These are phyloP conservation scores for Euzetes globulus DNA, from an alignment of 2,888 invertebrate species.

Conservation along the genomic window DNA sequence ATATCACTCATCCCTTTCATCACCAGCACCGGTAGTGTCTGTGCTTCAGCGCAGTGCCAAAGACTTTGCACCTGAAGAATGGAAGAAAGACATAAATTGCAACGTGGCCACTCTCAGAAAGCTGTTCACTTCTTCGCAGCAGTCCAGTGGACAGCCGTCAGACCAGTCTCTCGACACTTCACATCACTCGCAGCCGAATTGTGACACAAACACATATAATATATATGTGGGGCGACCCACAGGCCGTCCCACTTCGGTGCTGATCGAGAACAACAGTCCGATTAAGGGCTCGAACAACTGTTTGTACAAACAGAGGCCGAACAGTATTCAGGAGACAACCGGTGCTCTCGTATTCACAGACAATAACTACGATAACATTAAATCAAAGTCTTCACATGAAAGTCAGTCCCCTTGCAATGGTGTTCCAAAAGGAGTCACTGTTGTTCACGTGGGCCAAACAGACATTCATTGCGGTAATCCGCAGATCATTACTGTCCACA, in stretches of 20 bases:
- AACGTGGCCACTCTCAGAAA: conserved; percentile 4
- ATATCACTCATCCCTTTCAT: conserved; percentile 12
- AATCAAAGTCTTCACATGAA: neutral
- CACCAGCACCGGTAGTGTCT: conserved; percentile 59
- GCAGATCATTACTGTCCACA: conserved; percentile 8
- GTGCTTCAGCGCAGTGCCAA: conserved; percentile 37
- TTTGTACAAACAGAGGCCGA: neutral
- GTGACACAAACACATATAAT: conserved; percentile 9
- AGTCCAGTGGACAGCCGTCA: neutral
- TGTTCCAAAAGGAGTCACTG: conserved; percentile 3
- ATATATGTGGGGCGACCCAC: neutral
- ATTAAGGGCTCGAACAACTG: neutral
- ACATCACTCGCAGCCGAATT: neutral
- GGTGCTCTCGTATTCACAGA: neutral
- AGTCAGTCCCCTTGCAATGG: neutral
- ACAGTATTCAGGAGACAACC: neutral
- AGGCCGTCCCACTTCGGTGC: conserved; percentile 1
- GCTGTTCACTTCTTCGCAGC: neutral
- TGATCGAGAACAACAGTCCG: neutral
- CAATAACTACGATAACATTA: neutral
- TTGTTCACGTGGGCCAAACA: neutral
- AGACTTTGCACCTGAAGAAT: conserved; percentile 38
- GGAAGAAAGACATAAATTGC: conserved; percentile 19
- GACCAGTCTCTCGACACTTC: neutral
- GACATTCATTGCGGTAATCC: neutral